Conservation (phyloP, 2,113 vertebrate genomes). For the Leptobrachium leishanense region DNA sequence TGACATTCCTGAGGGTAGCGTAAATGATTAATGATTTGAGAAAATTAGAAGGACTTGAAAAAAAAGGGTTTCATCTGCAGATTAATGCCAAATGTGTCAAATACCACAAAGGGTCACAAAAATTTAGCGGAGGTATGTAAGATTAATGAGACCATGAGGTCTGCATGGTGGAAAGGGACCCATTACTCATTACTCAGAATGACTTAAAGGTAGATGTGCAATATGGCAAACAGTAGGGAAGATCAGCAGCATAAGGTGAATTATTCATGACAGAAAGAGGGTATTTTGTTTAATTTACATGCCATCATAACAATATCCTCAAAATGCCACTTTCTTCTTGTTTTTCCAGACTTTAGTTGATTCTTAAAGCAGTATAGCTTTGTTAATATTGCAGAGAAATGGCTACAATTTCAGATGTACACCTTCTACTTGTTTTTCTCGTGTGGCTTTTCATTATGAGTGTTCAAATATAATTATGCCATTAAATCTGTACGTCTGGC, state of each 20-base stretch:
- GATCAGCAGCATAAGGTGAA: neutral
- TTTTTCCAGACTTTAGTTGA: no score
- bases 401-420: no score
- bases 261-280: neutral
- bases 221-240: neutral
- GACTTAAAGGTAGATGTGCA: slow-evolving; percentile 22
- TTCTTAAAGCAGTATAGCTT: no score
- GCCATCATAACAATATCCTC: neutral
- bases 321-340: no score
- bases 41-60: slow-evolving; percentile 19
- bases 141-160: slow-evolving; percentile 26
- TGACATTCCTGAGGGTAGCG: slow-evolving; percentile 31
- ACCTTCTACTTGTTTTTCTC: no score
- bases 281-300: neutral
- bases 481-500: no score
- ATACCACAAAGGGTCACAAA: slow-evolving; percentile 12
- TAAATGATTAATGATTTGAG: slow-evolving; percentile 31
- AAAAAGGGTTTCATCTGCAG: slow-evolving; percentile 9
- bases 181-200: slow-evolving; percentile 22
- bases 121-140: slow-evolving; percentile 4
- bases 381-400: no score
- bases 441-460: no score
- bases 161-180: slow-evolving; percentile 8
- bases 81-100: slow-evolving; percentile 28
- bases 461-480: no score